Evolutionary conservation across 2,888 invertebrate genomes (phyloP), one percentile per base, ranked within the genome.

Genomic region (Mimumesa dahlbomi): DNA sequence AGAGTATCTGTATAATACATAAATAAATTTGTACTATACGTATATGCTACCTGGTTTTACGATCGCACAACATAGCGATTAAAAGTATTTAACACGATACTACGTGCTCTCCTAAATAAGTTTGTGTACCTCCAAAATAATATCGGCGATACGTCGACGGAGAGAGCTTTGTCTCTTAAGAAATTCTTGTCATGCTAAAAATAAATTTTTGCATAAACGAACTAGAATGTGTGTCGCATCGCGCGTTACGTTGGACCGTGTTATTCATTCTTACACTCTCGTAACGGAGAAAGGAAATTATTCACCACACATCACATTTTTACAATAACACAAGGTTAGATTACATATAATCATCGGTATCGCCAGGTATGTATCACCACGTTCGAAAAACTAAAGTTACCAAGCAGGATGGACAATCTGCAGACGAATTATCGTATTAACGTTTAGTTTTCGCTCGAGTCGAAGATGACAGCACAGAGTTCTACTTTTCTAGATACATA

Each of bases 271-370:
- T 14, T 6, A 38, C 36, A 9, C 11, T 16, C 11, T 16, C 38
- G 11, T 52, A 43, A 67, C 18, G 22, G 42, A 45, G n/a, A 29
- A 14, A 61, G 43, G 53, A 34, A 52, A 48, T 64, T 68, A 64
- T 68, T 59, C 48, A 53, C 62, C 14, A 19, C 48, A 22, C 38
- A 59, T 71, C 56, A 75, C 56, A 68, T 73, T 66, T 72, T 72
- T 59, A 52, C 52, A 62, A 58, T 61, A 54, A 65, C 52, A 59
- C 64, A 75, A 71, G 75, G 75, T 67, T 75, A 77, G 65, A 54
- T 67, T 53, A 46, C 38, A 43, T 45, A n/a, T n/a, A n/a, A n/a
- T n/a, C n/a, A n/a, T n/a, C n/a, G n/a, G n/a, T n/a, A n/a, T n/a
- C n/a, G n/a, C n/a, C n/a, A n/a, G n/a, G n/a, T n/a, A n/a, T n/a